Percentiles rank a stretch among this genome's conserved stretches.
Evolutionary conservation across 37 sponge, comb jelly and placozoan species (phyloP).

Genomic region (Haliclona indistincta): DNA sequence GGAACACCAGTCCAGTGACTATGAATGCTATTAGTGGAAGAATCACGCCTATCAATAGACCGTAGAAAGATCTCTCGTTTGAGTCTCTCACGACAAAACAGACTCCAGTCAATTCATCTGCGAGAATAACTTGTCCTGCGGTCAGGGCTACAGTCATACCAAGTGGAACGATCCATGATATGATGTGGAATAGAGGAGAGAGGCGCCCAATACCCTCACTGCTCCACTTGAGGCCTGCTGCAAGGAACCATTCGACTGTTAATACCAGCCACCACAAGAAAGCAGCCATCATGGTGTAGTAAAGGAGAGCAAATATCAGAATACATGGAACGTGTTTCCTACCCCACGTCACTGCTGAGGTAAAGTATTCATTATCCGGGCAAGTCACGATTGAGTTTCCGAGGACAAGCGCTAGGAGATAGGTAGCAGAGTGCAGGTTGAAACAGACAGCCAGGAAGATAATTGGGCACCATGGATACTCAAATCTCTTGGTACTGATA

Average conservation of each 20-base stretch:
- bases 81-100: slow-evolving; percentile 69
- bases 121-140: slow-evolving; percentile 51
- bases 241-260: slow-evolving; percentile 86
- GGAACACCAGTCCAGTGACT: slow-evolving; percentile 38
- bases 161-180: slow-evolving; percentile 80
- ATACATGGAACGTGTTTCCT: slow-evolving; percentile 69
- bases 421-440: slow-evolving; percentile 66
- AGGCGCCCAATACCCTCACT: slow-evolving; percentile 76
- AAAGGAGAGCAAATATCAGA: slow-evolving; percentile 58
- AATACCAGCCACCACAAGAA: slow-evolving; percentile 90
- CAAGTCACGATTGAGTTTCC: slow-evolving; percentile 62
- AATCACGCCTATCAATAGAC: slow-evolving; percentile 69
- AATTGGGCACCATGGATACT: slow-evolving; percentile 92
- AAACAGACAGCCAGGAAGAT: slow-evolving; percentile 77
- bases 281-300: slow-evolving; percentile 77
- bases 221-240: slow-evolving; percentile 85
- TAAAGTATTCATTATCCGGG: slow-evolving; percentile 36
- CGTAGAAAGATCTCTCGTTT: slow-evolving; percentile 27
- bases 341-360: slow-evolving; percentile 32
- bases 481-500: slow-evolving; percentile 70
- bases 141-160: slow-evolving; percentile 58
- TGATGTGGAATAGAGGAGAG: slow-evolving; percentile 69
- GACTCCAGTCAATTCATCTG: slow-evolving; percentile 74
- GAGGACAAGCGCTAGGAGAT: slow-evolving; percentile 56
- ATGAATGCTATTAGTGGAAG: slow-evolving; percentile 60